A percentile compares a stretch with the other conserved stretches of the same genome.
Conservation (phyloP, 2,797 vertebrate genomes). For the Apogon talboti region DNA sequence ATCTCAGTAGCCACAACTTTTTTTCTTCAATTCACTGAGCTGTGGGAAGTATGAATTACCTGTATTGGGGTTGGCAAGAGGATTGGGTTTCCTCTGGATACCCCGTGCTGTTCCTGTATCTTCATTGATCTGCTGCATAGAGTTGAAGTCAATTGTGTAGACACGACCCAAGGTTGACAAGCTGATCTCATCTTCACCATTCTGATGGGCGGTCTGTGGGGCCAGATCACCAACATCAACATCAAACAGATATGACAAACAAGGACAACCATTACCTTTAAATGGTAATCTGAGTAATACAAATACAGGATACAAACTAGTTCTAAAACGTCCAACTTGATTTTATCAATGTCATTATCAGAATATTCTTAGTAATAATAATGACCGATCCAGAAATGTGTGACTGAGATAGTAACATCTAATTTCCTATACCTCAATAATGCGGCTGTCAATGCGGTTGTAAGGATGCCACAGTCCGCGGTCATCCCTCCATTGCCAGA, state of each 20-base stretch:
- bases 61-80: conserved; percentile 96
- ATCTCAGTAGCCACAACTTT: not conserved
- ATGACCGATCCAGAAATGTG: not conserved
- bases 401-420: not conserved
- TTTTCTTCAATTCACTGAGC: too few species aligned
- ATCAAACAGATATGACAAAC: too few species aligned
- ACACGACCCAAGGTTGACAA: conserved; percentile 98
- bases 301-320: not conserved
- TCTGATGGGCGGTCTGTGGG: conserved; percentile 97
- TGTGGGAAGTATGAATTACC: conserved; percentile 76
- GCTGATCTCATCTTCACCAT: conserved; percentile 99
- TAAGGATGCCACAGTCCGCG: conserved; percentile 98
- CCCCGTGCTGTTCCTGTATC: conserved; percentile 99
- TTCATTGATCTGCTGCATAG: conserved; percentile 99
- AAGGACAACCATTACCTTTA: not conserved
- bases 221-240: too few species aligned
- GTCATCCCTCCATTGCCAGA: conserved; percentile 99
- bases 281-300: not conserved
- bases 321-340: too few species aligned
- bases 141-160: conserved; percentile 99
- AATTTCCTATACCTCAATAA: conserved; percentile 92
- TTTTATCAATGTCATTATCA: too few species aligned
- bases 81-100: conserved; percentile 99
- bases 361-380: too few species aligned
- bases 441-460: conserved; percentile 98